Percentiles rank a stretch among this genome's conserved stretches.
Evolutionary conservation across 2,888 invertebrate species (phyloP).

Genomic region (Scrobipalpa costella): DNA sequence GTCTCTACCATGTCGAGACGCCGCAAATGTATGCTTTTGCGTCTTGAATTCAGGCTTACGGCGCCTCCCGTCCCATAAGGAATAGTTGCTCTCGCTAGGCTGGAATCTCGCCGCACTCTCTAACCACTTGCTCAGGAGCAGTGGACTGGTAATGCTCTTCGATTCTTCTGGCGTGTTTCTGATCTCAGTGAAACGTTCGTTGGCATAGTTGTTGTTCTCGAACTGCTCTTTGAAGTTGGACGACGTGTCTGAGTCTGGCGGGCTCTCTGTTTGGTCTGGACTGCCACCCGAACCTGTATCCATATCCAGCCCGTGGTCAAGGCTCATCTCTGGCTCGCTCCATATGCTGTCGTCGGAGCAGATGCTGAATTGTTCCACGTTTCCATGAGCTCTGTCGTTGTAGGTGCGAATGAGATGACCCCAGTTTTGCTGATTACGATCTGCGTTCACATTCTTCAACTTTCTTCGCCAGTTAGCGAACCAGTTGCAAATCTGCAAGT

Average conservation of each 20-base stretch:
- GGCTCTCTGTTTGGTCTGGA: slow-evolving; percentile 52
- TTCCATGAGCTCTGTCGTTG: slow-evolving; percentile 87
- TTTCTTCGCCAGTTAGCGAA: slow-evolving; percentile 92
- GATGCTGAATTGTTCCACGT: slow-evolving; percentile 90
- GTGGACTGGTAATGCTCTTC: slow-evolving; percentile 74
- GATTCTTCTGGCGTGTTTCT: slow-evolving; percentile 42
- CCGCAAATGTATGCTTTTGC: slow-evolving; percentile 53
- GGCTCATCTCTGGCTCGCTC: slow-evolving; percentile 83
- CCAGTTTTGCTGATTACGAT: slow-evolving; percentile 86
- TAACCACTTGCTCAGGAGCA: slow-evolving; percentile 87
- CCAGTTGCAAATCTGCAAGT: slow-evolving; percentile 87
- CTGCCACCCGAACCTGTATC: slow-evolving; percentile 55
- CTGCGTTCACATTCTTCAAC: slow-evolving; percentile 87
- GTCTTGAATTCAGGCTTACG: slow-evolving; percentile 55
- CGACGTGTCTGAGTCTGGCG: slow-evolving; percentile 60
- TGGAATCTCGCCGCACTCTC: slow-evolving; percentile 88
- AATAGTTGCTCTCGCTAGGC: slow-evolving; percentile 86
- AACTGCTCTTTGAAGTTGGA: slow-evolving; percentile 57
- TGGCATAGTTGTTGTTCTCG: slow-evolving; percentile 60
- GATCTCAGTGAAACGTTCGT: slow-evolving; percentile 31
- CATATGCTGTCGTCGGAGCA: slow-evolving; percentile 90
- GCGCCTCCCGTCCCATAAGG: slow-evolving; percentile 81
- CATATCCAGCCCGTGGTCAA: slow-evolving; percentile 51
- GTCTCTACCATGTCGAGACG: slow-evolving; percentile 82
- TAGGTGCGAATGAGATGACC: slow-evolving; percentile 87